Percentiles rank a stretch among this genome's conserved stretches.
phyloP scores from a whole-genome alignment of 2,888 invertebrate genomes.

The Pycnomerus fuliginosus region DNA sequence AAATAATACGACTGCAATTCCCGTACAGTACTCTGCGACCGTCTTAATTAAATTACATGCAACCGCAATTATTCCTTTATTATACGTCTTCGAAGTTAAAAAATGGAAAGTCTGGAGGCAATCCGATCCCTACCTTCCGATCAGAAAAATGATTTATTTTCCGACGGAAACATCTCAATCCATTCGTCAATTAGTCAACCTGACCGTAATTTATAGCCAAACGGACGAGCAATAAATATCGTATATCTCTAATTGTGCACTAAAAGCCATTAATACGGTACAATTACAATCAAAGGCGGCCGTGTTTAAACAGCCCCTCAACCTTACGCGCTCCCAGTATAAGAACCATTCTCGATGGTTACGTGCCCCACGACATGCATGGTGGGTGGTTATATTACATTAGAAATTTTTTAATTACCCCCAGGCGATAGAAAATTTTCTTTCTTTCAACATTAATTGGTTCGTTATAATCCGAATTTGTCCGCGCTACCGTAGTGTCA shows the following conservation, averaged over 20 bases:
- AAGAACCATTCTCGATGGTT: slow-evolving; percentile 1
- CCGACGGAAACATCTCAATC: too few species aligned
- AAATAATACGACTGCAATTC: slow-evolving; percentile 42
- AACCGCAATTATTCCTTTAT: slow-evolving; percentile 18
- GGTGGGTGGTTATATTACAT: slow-evolving; percentile 33
- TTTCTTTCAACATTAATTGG: too few species aligned
- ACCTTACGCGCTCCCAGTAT: background rate
- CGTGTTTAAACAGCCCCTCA: slow-evolving; percentile 1
- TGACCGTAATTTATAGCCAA: too few species aligned
- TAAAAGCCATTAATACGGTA: slow-evolving; percentile 26
- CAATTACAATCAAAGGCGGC: slow-evolving; percentile 23
- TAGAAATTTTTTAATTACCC: too few species aligned
- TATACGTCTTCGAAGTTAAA: slow-evolving; percentile 14
- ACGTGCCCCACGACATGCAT: slow-evolving; percentile 24
- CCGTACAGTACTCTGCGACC: slow-evolving; percentile 27
- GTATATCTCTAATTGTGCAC: slow-evolving; percentile 24
- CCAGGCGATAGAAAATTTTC: too few species aligned
- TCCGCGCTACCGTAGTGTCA: too few species aligned
- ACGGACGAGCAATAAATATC: too few species aligned
- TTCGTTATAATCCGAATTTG: too few species aligned
- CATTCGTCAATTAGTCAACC: too few species aligned
- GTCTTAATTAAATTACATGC: slow-evolving; percentile 23
- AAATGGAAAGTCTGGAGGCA: too few species aligned
- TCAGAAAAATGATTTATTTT: too few species aligned
- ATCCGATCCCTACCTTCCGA: too few species aligned